These are phyloP conservation scores for Corvus moneduloides DNA, from an alignment of 2,113 vertebrate species.

Conservation along the genomic window DNA sequence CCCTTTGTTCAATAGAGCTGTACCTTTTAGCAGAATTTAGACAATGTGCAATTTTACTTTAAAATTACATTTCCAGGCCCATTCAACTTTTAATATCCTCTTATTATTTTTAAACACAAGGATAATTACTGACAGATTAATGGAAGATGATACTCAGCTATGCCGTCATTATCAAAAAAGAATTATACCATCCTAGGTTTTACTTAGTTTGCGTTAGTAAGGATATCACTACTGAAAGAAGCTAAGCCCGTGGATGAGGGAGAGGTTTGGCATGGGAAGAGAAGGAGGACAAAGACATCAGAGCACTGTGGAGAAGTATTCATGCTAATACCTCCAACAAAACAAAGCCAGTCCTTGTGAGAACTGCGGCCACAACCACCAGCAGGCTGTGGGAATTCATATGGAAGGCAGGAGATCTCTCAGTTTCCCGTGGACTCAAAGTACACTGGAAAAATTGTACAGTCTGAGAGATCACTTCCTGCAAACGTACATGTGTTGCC, in stretches of 20 bases:
- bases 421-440: not conserved
- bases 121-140: not conserved
- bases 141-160: not conserved
- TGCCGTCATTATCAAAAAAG: not conserved
- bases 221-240: not conserved
- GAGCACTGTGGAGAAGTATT: not conserved
- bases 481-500: not conserved
- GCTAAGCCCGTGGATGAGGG: not conserved
- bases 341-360: not conserved
- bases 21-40: not conserved
- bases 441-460: not conserved
- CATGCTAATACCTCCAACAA: not conserved
- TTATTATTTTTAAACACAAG: not conserved
- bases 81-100: not conserved
- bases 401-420: not conserved
- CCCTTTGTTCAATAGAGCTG: not conserved
- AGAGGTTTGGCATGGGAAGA: not conserved
- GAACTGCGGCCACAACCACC: not conserved
- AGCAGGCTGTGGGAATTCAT: not conserved
- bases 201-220: not conserved
- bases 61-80: not conserved
- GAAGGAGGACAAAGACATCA: not conserved
- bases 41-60: not conserved
- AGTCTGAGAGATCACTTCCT: not conserved
- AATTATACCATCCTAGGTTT: not conserved